phyloP scores from a whole-genome alignment of 2,113 vertebrate genomes.

The Phaethornis superciliosus region DNA sequence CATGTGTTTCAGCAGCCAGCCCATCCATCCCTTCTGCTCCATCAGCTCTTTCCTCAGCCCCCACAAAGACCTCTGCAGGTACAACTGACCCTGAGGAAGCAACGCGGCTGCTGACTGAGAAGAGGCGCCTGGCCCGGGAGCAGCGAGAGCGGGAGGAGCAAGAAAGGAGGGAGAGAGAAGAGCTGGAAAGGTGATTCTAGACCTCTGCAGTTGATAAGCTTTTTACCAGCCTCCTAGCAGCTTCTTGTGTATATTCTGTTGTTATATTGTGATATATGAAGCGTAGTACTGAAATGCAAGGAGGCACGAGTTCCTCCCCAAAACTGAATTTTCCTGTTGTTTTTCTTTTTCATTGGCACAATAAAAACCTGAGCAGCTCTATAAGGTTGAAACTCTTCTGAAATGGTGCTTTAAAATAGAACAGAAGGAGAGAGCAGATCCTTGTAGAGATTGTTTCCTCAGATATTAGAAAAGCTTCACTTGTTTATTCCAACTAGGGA shows the following conservation, averaged over 20 bases:
- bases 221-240: neutral
- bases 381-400: neutral
- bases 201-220: neutral
- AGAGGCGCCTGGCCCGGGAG: conserved; percentile 90
- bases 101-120: conserved; percentile 89
- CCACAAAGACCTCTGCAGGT: conserved; percentile 82
- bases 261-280: neutral
- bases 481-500: neutral
- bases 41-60: conserved; percentile 24
- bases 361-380: neutral
- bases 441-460: neutral
- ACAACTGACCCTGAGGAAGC: conserved; percentile 94
- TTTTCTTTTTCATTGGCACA: neutral
- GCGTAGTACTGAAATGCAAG: neutral
- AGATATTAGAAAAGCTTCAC: neutral
- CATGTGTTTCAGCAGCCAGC: neutral
- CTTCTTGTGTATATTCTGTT: neutral
- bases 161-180: conserved; percentile 83
- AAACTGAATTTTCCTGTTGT: neutral
- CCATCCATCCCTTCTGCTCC: conserved; percentile 32
- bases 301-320: neutral
- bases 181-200: conserved; percentile 83
- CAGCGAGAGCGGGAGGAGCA: conserved; percentile 91
- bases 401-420: neutral
- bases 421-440: neutral